A percentile compares a stretch with the other conserved stretches of the same genome.
Conservation (phyloP, 2,113 vertebrate genomes). For the Ictidomys tridecemlineatus region DNA sequence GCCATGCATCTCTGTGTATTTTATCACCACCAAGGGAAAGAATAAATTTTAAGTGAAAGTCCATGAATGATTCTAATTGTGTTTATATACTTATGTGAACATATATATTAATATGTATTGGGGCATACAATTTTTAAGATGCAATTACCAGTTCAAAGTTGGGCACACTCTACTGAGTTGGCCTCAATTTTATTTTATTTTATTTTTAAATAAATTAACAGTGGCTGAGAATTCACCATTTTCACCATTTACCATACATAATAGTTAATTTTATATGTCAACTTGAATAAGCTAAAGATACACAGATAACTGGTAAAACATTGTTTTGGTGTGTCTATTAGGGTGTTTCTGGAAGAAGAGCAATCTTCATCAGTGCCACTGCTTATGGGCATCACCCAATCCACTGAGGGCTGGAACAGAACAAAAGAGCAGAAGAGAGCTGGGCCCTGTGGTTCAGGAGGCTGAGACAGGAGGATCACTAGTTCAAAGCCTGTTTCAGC, state of each 20-base stretch:
- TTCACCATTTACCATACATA: background rate
- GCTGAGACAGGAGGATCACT: too few species aligned
- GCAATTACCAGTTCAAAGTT: background rate
- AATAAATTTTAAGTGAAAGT: background rate
- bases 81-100: too few species aligned
- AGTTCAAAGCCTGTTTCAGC: too few species aligned
- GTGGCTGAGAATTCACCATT: background rate
- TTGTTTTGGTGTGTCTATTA: background rate
- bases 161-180: background rate
- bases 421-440: background rate
- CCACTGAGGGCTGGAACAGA: background rate
- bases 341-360: background rate
- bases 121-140: background rate
- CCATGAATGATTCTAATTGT: too few species aligned
- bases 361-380: too few species aligned
- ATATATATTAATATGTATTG: background rate
- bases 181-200: background rate
- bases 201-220: background rate
- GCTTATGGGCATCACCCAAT: background rate
- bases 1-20: background rate
- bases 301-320: background rate
- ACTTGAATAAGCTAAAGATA: background rate
- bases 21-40: background rate
- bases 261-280: background rate
- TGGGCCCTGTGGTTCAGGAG: too few species aligned